A percentile compares a stretch with the other conserved stretches of the same genome.
Evolutionary conservation across 2,113 vertebrate genomes (phyloP).

Genomic region (Triplophysa rosa): DNA sequence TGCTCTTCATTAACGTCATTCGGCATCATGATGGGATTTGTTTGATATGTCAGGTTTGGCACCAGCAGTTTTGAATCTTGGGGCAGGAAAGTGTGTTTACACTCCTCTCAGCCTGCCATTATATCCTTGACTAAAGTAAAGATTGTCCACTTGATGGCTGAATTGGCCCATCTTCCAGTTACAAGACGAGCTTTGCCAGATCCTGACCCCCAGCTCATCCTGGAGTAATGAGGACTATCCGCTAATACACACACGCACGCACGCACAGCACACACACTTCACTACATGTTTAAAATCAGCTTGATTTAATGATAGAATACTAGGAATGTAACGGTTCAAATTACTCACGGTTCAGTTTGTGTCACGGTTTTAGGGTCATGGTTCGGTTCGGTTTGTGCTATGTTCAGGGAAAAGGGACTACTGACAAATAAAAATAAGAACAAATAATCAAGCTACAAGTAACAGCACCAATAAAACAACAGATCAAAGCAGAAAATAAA

Average conservation of each 20-base stretch:
- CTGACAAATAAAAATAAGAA: no score
- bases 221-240: conserved; percentile 53
- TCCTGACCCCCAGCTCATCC: conserved; percentile 65
- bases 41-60: conserved; percentile 1
- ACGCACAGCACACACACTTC: neutral
- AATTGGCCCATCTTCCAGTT: conserved; percentile 71
- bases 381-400: no score
- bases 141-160: conserved; percentile 40
- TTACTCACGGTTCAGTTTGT: no score
- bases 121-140: conserved; percentile 35
- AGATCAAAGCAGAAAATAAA: no score
- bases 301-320: conserved; percentile 61
- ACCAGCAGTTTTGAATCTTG: neutral
- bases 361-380: no score
- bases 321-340: no score
- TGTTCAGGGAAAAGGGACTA: no score
- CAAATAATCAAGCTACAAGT: no score
- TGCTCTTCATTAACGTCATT: no score
- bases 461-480: no score
- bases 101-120: conserved; percentile 18
- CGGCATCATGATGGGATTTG: no score
- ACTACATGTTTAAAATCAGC: conserved; percentile 2
- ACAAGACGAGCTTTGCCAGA: conserved; percentile 64
- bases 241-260: conserved; percentile 18
- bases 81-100: conserved; percentile 10